These are phyloP conservation scores for Pogonus chalceus DNA, from an alignment of 1,140 invertebrate species.

Conservation along the genomic window DNA sequence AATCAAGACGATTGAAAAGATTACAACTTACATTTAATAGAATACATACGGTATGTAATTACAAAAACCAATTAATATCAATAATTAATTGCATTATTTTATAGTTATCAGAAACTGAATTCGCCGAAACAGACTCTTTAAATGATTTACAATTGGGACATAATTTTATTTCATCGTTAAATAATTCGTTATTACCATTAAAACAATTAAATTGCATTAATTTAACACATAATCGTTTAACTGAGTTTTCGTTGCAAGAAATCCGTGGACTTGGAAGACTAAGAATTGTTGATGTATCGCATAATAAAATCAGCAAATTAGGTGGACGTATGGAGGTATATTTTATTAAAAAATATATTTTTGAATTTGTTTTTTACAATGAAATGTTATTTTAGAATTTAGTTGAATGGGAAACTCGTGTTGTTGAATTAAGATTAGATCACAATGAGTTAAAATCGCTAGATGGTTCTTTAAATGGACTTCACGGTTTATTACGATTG, in stretches of 20 bases:
- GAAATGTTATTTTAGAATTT: constrained; percentile 46
- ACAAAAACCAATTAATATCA: constrained; percentile 6
- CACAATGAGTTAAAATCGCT: constrained; percentile 58
- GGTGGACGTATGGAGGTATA: constrained; percentile 57
- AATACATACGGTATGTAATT: constrained; percentile 52
- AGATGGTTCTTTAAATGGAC: constrained; percentile 61
- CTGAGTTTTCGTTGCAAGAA: constrained; percentile 66
- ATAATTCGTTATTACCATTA: constrained; percentile 60
- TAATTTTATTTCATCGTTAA: constrained; percentile 58
- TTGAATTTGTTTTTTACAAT: not conserved
- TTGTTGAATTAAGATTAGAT: constrained; percentile 59
- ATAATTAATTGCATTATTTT: constrained; percentile 20
- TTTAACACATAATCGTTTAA: constrained; percentile 61
- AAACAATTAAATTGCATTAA: constrained; percentile 55
- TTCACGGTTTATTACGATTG: constrained; percentile 57
- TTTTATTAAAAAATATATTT: not conserved
- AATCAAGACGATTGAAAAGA: constrained; percentile 50
- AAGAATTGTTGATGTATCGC: constrained; percentile 57
- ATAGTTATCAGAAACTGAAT: constrained; percentile 63
- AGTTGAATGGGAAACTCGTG: constrained; percentile 56
- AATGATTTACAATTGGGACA: constrained; percentile 56
- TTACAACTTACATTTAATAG: constrained; percentile 60
- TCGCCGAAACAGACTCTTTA: constrained; percentile 52
- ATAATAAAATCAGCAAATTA: constrained; percentile 58
- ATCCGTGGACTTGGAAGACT: constrained; percentile 58